Base-by-base conservation (phyloP, 2,888 invertebrate species). In the Ypsolopha scabrella region DNA sequence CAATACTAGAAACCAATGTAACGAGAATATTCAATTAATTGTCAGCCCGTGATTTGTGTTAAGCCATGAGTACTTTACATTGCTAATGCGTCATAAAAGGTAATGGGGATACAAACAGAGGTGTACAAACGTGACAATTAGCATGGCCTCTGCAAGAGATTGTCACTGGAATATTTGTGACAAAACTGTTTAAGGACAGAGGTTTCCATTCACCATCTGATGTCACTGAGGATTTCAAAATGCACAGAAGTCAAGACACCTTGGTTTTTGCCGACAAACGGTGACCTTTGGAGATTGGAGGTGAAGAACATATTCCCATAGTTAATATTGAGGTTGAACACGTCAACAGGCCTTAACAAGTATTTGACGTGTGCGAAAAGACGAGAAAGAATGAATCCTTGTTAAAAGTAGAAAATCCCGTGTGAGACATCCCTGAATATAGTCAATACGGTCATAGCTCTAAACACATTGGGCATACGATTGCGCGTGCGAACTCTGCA, bases 401-500 rank as follows among this genome's bases (percentile, higher is more conserved):
- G 24, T 7, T 43, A 13, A 13, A 2, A 13, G 14, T 24, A 24
- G 24, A 24, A 24, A 3, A 24, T 24, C 24, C 24, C 24, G 24
- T 24, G 4, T 24, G 4, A 24, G 24, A 24, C 24, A 24, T 24
- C 2, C 24, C 24, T 24, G 24, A 24, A 24, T 4, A 24, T 24
- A 24, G 24, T 24, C 24, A 24, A 24, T 24, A 24, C 4, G 4
- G 24, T 24, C 24, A 24, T 24, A 24, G 24, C 24, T 24, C 24
- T 24, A 24, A 24, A 24, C 4, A 11, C 41, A 47, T 41, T 36
- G 41, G 37, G 24, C 39, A 47, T 37, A 41, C 33, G 46, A 38
- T 9, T 33, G 50, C 57, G 58, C 65, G 69, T 68, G 72, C 70
- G 65, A 67, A 59, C 60, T 63, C 65, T 67, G 71, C 77, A 83